phyloP scores from a whole-genome alignment of 2,888 invertebrate genomes.

The Eugnorisma glareosa region DNA sequence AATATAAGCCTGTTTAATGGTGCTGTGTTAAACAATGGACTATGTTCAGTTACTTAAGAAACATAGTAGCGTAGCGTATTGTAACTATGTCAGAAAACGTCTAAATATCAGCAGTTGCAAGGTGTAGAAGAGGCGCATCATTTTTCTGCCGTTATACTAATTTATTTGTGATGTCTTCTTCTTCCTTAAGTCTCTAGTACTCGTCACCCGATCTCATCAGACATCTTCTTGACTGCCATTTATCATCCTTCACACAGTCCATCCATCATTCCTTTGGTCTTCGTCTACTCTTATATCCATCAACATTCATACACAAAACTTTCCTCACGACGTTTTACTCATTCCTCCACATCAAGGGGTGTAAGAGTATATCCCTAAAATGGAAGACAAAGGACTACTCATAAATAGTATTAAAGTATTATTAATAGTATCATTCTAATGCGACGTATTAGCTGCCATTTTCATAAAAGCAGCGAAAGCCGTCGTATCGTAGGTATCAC shows the following conservation, averaged over 20 bases:
- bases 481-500: too few species aligned
- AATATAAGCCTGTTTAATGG: conserved; percentile 17
- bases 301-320: background rate
- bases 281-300: background rate
- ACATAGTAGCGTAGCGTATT: background rate
- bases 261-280: background rate
- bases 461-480: too few species aligned
- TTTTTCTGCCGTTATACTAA: background rate
- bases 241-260: background rate
- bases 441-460: too few species aligned
- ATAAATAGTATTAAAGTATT: too few species aligned
- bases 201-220: background rate
- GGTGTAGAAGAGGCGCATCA: background rate
- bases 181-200: background rate
- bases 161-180: background rate
- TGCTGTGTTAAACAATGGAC: background rate
- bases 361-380: background rate
- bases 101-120: background rate
- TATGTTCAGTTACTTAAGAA: background rate
- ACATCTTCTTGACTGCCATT: background rate
- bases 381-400: background rate
- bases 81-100: background rate
- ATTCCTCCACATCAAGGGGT: background rate
- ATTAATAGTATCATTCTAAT: too few species aligned
- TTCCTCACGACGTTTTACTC: background rate